Conservation (phyloP, 2,797 vertebrate genomes). For the Thunnus albacares region DNA sequence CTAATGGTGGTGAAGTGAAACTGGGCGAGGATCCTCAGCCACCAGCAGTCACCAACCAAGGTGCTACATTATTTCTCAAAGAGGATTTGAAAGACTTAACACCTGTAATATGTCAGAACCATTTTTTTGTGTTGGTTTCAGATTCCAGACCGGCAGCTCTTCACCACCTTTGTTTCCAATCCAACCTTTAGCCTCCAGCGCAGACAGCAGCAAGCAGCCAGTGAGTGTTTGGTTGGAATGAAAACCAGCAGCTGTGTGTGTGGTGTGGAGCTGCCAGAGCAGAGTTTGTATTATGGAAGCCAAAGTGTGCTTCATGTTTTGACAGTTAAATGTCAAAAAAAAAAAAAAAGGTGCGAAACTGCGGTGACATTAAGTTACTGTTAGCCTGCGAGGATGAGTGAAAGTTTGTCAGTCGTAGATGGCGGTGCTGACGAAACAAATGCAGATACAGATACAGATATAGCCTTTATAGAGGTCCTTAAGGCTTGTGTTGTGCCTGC, state of each 20-base stretch:
- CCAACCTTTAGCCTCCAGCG: background rate
- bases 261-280: constrained; percentile 15
- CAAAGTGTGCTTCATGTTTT: background rate
- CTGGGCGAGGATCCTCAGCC: constrained; percentile 24
- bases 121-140: background rate
- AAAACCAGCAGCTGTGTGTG: constrained; percentile 15
- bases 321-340: constrained; percentile 22
- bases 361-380: background rate
- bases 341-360: constrained; percentile 7
- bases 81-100: constrained; percentile 37
- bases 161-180: constrained; percentile 21
- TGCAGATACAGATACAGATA: background rate
- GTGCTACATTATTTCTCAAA: constrained; percentile 48
- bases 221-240: background rate
- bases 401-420: background rate
- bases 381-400: background rate
- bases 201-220: background rate
- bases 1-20: constrained; percentile 9
- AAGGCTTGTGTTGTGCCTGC: background rate
- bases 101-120: constrained; percentile 10
- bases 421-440: too few species aligned
- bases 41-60: constrained; percentile 59
- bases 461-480: constrained; percentile 18
- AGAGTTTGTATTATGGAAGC: constrained; percentile 6
- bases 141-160: background rate